phyloP scores from a whole-genome alignment of 1,140 invertebrate genomes.

The Listronotus bonariensis region DNA sequence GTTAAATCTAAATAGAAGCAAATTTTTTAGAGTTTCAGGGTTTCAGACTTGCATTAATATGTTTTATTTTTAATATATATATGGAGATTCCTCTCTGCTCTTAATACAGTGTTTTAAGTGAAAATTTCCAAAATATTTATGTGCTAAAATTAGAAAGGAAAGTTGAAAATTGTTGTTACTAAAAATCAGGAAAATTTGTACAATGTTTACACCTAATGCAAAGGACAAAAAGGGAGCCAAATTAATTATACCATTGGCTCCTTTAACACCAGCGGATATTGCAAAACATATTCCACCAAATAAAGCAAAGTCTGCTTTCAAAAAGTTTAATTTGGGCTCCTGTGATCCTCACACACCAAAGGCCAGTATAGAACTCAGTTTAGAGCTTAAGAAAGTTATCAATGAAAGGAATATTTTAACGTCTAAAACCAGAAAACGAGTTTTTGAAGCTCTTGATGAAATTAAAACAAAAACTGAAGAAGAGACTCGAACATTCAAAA shows the following conservation, averaged over 20 bases:
- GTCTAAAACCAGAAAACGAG: constrained; percentile 63
- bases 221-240: not conserved
- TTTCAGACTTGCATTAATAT: no score
- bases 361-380: constrained; percentile 61
- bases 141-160: no score
- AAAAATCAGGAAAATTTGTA: no score
- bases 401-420: constrained; percentile 67
- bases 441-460: constrained; percentile 59
- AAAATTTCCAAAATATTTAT: no score
- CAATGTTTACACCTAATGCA: not conserved
- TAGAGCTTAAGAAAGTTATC: constrained; percentile 64
- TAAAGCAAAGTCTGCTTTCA: not conserved
- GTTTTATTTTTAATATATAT: no score
- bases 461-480: constrained; percentile 55
- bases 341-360: constrained; percentile 48
- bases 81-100: no score
- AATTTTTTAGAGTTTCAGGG: no score
- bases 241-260: constrained; percentile 17
- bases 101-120: no score
- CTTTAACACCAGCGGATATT: constrained; percentile 24
- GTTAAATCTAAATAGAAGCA: no score
- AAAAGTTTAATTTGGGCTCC: not conserved
- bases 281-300: not conserved
- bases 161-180: no score
- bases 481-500: constrained; percentile 57